Evolutionary conservation across 1,140 invertebrate species (phyloP), one percentile per base, ranked within the genome.

Genomic region (Eubasilissa regina): DNA sequence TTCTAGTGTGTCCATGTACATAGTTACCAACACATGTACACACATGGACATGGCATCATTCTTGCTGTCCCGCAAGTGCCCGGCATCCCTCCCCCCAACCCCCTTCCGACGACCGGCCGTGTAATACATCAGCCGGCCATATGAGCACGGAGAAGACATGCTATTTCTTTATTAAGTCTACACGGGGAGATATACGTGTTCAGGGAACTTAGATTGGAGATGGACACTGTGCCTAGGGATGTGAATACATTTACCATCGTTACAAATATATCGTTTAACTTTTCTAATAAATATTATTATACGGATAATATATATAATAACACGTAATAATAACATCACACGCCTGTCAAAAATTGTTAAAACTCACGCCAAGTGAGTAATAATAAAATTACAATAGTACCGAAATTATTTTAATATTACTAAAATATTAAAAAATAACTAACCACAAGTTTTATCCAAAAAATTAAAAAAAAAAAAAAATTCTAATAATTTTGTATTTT

Each of bases 91-190:
- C n/a, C n/a, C n/a, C n/a, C n/a, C n/a, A n/a, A n/a, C n/a, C n/a
- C n/a, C n/a, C n/a, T n/a, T n/a, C n/a, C n/a, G n/a, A n/a, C n/a
- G n/a, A n/a, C 58, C 58, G 45, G n/a, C n/a, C 45, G 47, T 70
- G 66, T 70, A 70, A 70, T 70, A 70, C 66, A 70, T 70, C 45
- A 70, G 45, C n/a, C 68, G 21, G 68, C 68, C 51, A 73, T 73
- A 73, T 73, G 68, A 53, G 68, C 68, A 73, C 68, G 68, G 48
- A 73, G 47, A 17, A 51, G 68, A 44, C 64, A 21, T 21, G 68
- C 68, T 73, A 73, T 73, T 81, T 66, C 80, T 81, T 81, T 81
- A 81, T 81, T 81, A 81, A 81, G 80, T 81, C 75, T 70, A 81
- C 80, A 75, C 35, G 70, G 75, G 56, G 47, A 56, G 68, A 66